Base-by-base conservation (phyloP, 2,113 vertebrate genomes). In the Empidonax alnorum region DNA sequence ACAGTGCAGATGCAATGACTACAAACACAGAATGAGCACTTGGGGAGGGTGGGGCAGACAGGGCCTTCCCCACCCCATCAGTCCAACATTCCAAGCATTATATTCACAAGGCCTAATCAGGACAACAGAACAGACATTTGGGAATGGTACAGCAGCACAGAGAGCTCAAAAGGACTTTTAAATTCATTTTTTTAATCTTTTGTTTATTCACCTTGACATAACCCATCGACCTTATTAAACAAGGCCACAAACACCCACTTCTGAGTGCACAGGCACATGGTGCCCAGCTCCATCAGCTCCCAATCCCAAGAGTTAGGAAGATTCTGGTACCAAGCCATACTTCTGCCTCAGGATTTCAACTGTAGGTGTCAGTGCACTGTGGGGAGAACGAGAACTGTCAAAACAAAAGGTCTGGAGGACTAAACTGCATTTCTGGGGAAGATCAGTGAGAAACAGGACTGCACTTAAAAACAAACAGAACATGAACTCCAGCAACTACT, bases 341-440 rank as follows among this genome's bases (percentile, higher is more conserved):
- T 99, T 99, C 92, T 91, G 95, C 80, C 97, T 93, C 84, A 99
- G 98, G 91, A 99, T 97, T 37, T 98, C 97, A 41, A 99, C 90
- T 1, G 99, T 99, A 6, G 97, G 92, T 12, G 97, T 94, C 76
- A 99, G 96, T 8, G 99, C 99, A 78, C 99, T 99, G 98, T 27
- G 86, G 94, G 85, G 72, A 62, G 22, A 95, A 21, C 63, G 12
- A 84, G 24, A 61, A 83, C n/a, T 7, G 15, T 66, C 28, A 94
- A 49, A 33, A 72, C 55, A 62, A 25, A 12, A 5, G 31, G 4
- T 1, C 5, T 39, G 76, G 21, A 53, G 35, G 63, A 61, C 16
- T 35, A 19, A 83, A 39, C 9, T 55, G 47, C 33, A 22, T 77
- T 76, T 37, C 31, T 28, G 37, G 16, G 30, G 23, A 42, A 7